Base-by-base conservation (phyloP, 30 jellyfish, hydroid and myxozoan species). In the Turritopsis rubra region DNA sequence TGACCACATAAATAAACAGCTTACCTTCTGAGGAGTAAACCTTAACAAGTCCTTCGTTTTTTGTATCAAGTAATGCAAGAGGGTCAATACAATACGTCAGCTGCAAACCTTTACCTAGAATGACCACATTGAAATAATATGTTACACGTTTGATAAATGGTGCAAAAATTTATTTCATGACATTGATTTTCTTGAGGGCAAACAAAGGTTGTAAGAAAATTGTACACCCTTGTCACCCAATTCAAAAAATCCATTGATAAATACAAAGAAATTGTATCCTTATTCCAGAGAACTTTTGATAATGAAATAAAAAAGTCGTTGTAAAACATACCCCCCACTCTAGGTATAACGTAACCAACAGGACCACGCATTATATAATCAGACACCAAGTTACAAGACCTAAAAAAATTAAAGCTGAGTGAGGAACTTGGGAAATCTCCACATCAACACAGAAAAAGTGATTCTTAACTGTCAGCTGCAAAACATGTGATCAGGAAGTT, bases 311-410 rank as follows among this genome's bases (percentile, higher is more conserved):
- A n/a, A n/a, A n/a, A n/a, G n/a, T n/a, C n/a, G n/a, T n/a, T n/a
- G n/a, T 41, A 53, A 80, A 27, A 16, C 54, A 18, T 65, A 80
- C 87, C 87, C 21, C 87, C 87, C 20, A 80, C 81, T 30, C 71
- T 70, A 18, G 87, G 87, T 31, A 26, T 80, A 26, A 80, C 60
- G n/a, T 70, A 80, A 19, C 87, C 87, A 22, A 80, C 87, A 18
- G 87, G 83, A 17, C 87, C 87, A 23, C 13, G 26, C 65, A 60
- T 22, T 16, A 80, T n/a, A 26, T 53, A 22, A 21, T 80, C 87
- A 52, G 79, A 77, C 1, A 29, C 81, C 25, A 52, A 31, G 78
- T 80, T 80, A 26, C 27, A 28, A 31, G 87, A 80, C 21, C 80
- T 80, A 31, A 17, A 28, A 20, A n/a, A n/a, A n/a, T n/a, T n/a